Conservation (phyloP, 2,113 vertebrate genomes). For the Sarotherodon lohbergeri region DNA sequence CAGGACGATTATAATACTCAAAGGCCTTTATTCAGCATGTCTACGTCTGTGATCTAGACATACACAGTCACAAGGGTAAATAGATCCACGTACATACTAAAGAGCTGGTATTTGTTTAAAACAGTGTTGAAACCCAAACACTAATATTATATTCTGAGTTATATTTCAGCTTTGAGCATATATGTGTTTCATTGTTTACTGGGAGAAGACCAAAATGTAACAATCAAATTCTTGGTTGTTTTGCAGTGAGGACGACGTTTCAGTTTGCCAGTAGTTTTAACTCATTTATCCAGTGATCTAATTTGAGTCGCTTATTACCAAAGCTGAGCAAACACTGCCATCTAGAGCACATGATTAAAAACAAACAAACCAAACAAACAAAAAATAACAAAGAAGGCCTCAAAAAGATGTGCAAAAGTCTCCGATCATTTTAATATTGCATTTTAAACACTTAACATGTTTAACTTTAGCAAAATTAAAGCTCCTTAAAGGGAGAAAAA, state of each 20-base stretch:
- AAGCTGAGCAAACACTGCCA: not conserved
- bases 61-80: not conserved
- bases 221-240: not conserved
- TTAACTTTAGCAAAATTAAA: not conserved
- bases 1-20: not conserved
- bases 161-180: not conserved
- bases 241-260: accelerated
- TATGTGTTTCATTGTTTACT: not conserved
- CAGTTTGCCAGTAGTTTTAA: not conserved
- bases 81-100: not conserved
- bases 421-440: not conserved
- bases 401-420: not conserved
- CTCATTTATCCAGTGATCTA: not conserved
- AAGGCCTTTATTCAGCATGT: not conserved
- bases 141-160: not conserved
- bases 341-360: not conserved
- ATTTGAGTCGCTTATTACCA: not conserved
- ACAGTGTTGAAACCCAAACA: not conserved
- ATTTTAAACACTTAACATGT: not conserved
- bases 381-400: not conserved
- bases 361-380: not conserved
- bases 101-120: not conserved
- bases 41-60: not conserved
- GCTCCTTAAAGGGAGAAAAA: not conserved
- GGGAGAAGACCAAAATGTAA: not conserved